Percentiles rank a stretch among this genome's conserved stretches.
Evolutionary conservation across 2,797 vertebrate genomes (phyloP).

Genomic region (Caiman crocodilus): DNA sequence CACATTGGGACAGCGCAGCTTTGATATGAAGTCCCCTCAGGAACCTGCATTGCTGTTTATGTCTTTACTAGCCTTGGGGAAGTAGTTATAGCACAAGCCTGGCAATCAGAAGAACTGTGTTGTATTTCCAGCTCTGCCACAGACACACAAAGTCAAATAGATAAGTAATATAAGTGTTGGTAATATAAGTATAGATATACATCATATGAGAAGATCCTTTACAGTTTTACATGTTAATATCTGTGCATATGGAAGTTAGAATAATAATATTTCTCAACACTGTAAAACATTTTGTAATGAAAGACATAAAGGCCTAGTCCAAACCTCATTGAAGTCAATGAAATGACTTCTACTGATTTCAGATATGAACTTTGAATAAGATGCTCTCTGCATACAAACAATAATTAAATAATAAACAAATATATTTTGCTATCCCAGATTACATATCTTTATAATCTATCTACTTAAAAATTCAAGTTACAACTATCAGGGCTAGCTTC

Average conservation of each 20-base stretch:
- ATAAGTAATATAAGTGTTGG: neutral
- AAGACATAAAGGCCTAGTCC: neutral
- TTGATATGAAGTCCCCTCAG: neutral
- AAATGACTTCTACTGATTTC: neutral
- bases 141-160: neutral
- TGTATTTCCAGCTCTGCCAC: neutral
- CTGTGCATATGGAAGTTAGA: neutral
- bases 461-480: neutral
- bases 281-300: neutral
- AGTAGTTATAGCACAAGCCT: neutral
- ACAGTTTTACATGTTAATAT: neutral
- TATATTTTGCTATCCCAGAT: neutral
- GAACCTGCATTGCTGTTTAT: neutral
- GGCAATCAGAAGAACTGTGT: neutral
- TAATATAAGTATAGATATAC: neutral
- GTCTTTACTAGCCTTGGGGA: neutral
- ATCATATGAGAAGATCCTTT: neutral
- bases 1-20: neutral
- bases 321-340: neutral
- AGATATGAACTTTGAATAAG: neutral
- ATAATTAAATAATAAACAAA: neutral
- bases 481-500: neutral
- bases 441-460: slow-evolving; percentile 2
- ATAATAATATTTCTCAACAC: neutral
- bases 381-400: neutral